phyloP scores from a whole-genome alignment of 2,113 vertebrate species.

The Rhabdomys dilectus region DNA sequence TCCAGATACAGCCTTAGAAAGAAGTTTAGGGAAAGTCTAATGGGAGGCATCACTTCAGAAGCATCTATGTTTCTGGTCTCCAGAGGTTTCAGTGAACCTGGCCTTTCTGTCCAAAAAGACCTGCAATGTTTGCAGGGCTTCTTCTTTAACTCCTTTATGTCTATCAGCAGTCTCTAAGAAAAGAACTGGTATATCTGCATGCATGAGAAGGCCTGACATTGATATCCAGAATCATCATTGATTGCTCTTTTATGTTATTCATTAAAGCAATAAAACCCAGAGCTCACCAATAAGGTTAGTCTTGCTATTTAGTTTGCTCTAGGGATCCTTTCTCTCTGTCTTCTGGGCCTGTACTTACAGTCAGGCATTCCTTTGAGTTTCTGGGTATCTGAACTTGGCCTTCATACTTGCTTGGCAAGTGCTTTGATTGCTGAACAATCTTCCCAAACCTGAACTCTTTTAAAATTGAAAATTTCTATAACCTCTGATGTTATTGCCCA shows the following conservation, averaged over 20 bases:
- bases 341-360: background rate
- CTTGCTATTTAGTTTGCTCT: background rate
- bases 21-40: background rate
- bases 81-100: background rate
- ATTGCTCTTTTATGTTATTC: background rate
- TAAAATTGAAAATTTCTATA: background rate
- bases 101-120: background rate
- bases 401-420: background rate
- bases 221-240: background rate
- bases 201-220: background rate
- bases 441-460: background rate
- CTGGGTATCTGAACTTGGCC: background rate
- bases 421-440: background rate
- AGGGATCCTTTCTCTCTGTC: background rate
- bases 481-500: background rate
- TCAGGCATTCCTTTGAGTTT: background rate
- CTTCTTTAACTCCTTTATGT: conserved; percentile 10
- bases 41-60: background rate
- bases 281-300: background rate
- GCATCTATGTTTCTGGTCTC: background rate
- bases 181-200: background rate
- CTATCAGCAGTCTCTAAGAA: background rate
- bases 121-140: background rate
- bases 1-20: background rate
- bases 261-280: background rate